Percentiles rank a stretch among this genome's conserved stretches.
Evolutionary conservation across 2,888 invertebrate species (phyloP).

Genomic region (Eucera pruinosa): DNA sequence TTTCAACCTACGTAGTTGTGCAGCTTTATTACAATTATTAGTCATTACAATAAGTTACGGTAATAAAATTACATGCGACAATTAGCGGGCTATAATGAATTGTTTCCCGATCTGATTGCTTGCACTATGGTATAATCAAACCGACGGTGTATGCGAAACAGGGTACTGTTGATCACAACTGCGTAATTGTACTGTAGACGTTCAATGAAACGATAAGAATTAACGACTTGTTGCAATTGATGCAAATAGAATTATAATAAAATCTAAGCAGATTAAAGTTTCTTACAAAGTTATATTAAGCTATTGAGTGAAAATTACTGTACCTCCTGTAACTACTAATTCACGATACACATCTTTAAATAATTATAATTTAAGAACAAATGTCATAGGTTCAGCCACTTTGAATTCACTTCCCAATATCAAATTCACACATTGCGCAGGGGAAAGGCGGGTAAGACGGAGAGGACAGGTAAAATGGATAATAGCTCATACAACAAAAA

Average conservation of each 20-base stretch:
- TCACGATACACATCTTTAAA: no score
- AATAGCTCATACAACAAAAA: no score
- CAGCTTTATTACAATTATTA: slow-evolving; percentile 5
- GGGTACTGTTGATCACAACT: background rate
- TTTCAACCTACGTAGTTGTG: background rate
- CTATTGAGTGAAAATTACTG: no score
- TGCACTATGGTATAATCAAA: slow-evolving; percentile 17
- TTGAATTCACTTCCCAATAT: no score
- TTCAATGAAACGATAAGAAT: slow-evolving; percentile 23
- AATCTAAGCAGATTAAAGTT: background rate
- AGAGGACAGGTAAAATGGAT: no score
- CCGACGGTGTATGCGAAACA: background rate
- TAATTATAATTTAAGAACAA: no score
- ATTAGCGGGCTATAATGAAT: slow-evolving; percentile 55
- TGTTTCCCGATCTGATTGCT: slow-evolving; percentile 52
- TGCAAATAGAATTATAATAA: slow-evolving; percentile 3
- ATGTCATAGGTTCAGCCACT: no score
- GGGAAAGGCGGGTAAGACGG: no score
- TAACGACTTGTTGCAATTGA: slow-evolving; percentile 1
- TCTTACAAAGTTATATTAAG: background rate
- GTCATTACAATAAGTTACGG: slow-evolving; percentile 37
- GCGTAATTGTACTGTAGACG: slow-evolving; percentile 20
- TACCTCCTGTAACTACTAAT: no score
- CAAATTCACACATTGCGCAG: no score
- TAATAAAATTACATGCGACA: slow-evolving; percentile 42